Conservation (phyloP, 2,113 vertebrate genomes). For the Melanerpes aurifrons region DNA sequence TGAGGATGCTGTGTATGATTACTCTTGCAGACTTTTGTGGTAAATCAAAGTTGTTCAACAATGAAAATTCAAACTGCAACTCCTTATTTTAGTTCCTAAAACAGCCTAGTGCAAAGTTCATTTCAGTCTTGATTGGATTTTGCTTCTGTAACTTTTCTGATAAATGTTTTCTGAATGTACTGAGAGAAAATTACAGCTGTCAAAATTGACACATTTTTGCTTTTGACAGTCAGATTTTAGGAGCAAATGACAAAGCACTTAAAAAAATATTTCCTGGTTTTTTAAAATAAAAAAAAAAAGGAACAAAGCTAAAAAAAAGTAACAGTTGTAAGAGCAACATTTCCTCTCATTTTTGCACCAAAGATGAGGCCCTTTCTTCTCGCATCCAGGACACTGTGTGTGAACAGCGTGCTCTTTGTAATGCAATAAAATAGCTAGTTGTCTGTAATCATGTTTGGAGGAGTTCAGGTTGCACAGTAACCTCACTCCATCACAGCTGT, state of each 20-base stretch:
- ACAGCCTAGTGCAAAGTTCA: not conserved
- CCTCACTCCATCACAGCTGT: not conserved
- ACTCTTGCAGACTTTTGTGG: not conserved
- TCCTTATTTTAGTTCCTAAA: not conserved
- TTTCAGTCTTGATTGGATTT: not conserved
- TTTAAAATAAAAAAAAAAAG: not conserved
- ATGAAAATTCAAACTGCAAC: not conserved
- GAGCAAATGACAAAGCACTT: conserved; percentile 14
- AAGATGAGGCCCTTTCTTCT: not conserved
- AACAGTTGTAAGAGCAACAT: not conserved
- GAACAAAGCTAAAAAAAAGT: not conserved
- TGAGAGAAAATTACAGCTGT: not conserved
- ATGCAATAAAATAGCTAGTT: not conserved
- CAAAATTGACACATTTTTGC: not conserved
- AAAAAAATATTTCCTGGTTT: not conserved
- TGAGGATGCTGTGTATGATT: not conserved
- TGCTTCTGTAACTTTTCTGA: not conserved
- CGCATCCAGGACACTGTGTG: not conserved
- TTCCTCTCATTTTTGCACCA: not conserved
- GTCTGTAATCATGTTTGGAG: not conserved
- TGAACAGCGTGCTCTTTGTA: conserved; percentile 16
- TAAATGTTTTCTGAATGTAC: not conserved
- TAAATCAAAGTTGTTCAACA: not conserved
- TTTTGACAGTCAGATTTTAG: conserved; percentile 6
- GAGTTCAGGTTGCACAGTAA: conserved; percentile 9